These are phyloP conservation scores for Pardalotus punctatus DNA, from an alignment of 2,113 vertebrate genomes.

Conservation along the genomic window DNA sequence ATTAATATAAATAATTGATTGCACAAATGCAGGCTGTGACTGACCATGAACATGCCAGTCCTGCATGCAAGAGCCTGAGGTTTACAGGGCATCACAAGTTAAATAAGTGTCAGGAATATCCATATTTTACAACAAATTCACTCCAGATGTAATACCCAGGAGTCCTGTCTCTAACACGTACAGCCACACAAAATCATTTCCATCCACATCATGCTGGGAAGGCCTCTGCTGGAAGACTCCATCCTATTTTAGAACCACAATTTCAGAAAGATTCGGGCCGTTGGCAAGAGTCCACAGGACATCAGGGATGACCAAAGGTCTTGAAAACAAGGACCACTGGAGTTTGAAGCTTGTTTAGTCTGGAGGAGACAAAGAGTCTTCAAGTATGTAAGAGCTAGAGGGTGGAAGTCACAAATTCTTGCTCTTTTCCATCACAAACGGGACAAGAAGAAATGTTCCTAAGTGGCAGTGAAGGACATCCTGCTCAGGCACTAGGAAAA, in stretches of 20 bases:
- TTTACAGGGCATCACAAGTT: not conserved
- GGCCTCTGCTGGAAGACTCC: not conserved
- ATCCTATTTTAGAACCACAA: not conserved
- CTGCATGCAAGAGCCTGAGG: not conserved
- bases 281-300: not conserved
- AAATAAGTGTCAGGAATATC: not conserved
- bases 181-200: not conserved
- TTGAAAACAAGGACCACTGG: not conserved
- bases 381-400: not conserved
- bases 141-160: not conserved
- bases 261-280: not conserved
- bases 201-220: not conserved
- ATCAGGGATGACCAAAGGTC: not conserved
- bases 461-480: not conserved
- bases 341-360: not conserved
- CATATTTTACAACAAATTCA: not conserved
- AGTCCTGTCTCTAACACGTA: accelerated
- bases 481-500: not conserved
- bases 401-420: not conserved
- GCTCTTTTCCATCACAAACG: not conserved
- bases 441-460: not conserved
- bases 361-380: not conserved
- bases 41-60: not conserved
- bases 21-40: not conserved
- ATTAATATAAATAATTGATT: not conserved